phyloP scores from a whole-genome alignment of 2,797 vertebrate genomes.

The Agapornis canus region DNA sequence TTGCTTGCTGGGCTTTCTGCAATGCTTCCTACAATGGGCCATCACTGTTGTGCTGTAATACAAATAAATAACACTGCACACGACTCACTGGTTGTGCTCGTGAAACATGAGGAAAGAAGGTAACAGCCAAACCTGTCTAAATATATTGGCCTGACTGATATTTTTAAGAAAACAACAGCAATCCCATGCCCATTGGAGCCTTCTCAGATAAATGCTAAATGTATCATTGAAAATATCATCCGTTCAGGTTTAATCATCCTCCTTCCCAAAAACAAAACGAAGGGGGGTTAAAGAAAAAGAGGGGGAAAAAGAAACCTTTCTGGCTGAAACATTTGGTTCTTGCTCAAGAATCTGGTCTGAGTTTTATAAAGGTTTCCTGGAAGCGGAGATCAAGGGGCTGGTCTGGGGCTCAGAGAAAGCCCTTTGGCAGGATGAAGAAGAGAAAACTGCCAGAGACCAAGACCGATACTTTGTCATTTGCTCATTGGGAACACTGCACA shows the following conservation, averaged over 20 bases:
- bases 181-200: background rate
- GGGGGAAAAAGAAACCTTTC: background rate
- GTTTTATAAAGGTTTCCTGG: conserved; percentile 72
- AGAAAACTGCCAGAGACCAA: conserved; percentile 57
- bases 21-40: background rate
- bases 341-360: conserved; percentile 66
- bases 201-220: background rate
- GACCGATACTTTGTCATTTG: conserved; percentile 65
- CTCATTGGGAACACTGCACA: conserved; percentile 57
- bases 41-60: background rate
- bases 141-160: background rate
- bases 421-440: conserved; percentile 59
- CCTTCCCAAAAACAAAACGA: conserved; percentile 26
- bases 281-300: too few relatives aligned
- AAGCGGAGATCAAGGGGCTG: conserved; percentile 62
- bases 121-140: background rate
- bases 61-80: conserved; percentile 11
- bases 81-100: conserved; percentile 16
- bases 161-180: conserved; percentile 14
- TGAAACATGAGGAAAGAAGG: conserved; percentile 35
- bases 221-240: conserved; percentile 47
- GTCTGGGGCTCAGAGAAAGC: conserved; percentile 50
- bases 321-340: conserved; percentile 65
- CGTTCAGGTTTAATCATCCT: conserved; percentile 43
- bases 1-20: background rate